Conservation (phyloP, 2,113 vertebrate genomes). For the Ptilonorhynchus violaceus region DNA sequence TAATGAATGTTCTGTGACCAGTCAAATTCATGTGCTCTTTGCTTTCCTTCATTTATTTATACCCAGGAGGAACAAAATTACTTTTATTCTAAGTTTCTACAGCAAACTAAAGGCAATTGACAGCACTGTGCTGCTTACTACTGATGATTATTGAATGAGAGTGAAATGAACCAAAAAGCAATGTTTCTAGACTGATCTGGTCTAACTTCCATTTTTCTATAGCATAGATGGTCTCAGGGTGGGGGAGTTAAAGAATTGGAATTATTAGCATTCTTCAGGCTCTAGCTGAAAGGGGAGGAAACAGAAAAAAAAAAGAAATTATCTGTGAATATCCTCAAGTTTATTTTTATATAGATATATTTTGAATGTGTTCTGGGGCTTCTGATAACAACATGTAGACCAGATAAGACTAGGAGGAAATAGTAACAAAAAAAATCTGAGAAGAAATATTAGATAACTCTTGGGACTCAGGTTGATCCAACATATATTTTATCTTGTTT, state of each 20-base stretch:
- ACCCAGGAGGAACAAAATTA: background rate
- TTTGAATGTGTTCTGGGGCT: background rate
- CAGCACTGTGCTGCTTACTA: background rate
- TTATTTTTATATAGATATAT: background rate
- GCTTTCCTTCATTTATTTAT: background rate
- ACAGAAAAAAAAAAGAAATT: background rate
- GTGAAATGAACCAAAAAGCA: background rate
- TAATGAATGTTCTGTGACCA: background rate
- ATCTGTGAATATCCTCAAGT: background rate
- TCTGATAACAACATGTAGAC: background rate
- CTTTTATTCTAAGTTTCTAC: background rate
- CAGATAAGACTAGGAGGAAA: background rate
- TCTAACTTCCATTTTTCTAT: background rate
- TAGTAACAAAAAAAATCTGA: background rate
- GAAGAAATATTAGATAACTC: background rate
- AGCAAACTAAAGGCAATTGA: background rate
- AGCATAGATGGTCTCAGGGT: background rate
- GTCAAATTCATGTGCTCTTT: background rate
- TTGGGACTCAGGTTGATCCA: background rate
- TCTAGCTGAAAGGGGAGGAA: background rate
- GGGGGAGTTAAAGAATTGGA: background rate
- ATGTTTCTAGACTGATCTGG: background rate
- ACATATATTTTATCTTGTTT: slow-evolving; percentile 38
- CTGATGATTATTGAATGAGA: background rate
- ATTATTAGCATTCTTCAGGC: background rate